A percentile compares a stretch with the other conserved stretches of the same genome.
phyloP scores from a whole-genome alignment of 1,140 invertebrate species.

The Drosophila serrata region DNA sequence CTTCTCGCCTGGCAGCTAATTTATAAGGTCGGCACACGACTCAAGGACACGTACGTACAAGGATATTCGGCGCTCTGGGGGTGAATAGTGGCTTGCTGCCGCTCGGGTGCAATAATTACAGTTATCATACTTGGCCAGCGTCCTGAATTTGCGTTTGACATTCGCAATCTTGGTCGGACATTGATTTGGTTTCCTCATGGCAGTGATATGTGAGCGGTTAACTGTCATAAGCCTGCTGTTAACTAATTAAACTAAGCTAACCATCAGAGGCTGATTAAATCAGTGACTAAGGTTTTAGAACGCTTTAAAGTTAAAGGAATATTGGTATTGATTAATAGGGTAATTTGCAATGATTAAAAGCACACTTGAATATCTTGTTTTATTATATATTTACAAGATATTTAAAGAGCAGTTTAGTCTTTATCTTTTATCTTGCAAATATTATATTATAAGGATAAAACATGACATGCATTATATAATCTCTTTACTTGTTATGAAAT shows the following conservation, averaged over 20 bases:
- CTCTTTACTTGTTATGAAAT: too few relatives aligned
- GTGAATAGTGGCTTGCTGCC: conserved; percentile 1
- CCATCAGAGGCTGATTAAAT: background rate
- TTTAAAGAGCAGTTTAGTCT: too few relatives aligned
- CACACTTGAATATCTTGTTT: too few relatives aligned
- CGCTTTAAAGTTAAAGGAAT: too few relatives aligned
- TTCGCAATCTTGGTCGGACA: conserved; percentile 21
- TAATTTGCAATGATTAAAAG: background rate
- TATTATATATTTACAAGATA: too few relatives aligned
- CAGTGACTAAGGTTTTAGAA: background rate
- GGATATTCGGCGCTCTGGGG: background rate
- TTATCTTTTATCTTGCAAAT: too few relatives aligned
- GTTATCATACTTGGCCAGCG: conserved; percentile 43
- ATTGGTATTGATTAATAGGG: too few relatives aligned
- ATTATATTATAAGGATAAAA: too few relatives aligned
- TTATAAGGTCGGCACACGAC: conserved; percentile 56
- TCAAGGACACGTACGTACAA: conserved; percentile 41
- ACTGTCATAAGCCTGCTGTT: background rate
- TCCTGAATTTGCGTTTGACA: conserved; percentile 30
- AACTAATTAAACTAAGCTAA: background rate
- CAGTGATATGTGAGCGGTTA: conserved; percentile 14
- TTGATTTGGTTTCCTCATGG: conserved; percentile 18
- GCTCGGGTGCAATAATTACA: conserved; percentile 41
- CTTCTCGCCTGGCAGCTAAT: conserved; percentile 62
- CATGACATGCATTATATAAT: too few relatives aligned